Conservation (phyloP, 2,888 invertebrate genomes). For the Cataglyphis livida region DNA sequence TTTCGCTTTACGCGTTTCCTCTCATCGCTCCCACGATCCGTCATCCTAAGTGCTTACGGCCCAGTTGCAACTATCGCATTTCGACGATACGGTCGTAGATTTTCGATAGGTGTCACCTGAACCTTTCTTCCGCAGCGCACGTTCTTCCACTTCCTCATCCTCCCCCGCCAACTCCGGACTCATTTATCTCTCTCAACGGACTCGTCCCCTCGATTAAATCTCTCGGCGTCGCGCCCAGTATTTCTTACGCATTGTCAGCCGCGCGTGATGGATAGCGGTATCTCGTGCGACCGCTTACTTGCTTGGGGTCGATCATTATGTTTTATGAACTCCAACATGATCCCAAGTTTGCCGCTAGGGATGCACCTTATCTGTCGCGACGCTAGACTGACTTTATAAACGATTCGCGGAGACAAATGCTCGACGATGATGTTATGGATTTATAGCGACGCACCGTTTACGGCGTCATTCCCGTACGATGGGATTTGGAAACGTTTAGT, state of each 20-base stretch:
- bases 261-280: constrained; percentile 32
- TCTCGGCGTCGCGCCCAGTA: constrained; percentile 31
- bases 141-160: no score
- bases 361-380: constrained; percentile 38
- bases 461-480: background rate
- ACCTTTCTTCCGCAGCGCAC: background rate
- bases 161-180: background rate
- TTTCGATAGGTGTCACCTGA: background rate
- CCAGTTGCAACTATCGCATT: constrained; percentile 26
- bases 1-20: background rate
- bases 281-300: background rate
- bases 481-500: background rate
- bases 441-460: constrained; percentile 23
- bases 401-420: constrained; percentile 23
- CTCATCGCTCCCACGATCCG: background rate
- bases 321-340: constrained; percentile 4
- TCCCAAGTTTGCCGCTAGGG: constrained; percentile 25
- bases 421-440: constrained; percentile 20
- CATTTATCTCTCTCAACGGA: constrained; percentile 48
- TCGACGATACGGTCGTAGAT: background rate
- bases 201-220: constrained; percentile 27
- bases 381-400: constrained; percentile 18
- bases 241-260: constrained; percentile 55
- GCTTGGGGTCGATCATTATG: constrained; percentile 19
- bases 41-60: constrained; percentile 25